Percentiles rank a stretch among this genome's conserved stretches.
These are phyloP conservation scores for Lydus trimaculatus DNA, from an alignment of 2,888 invertebrate genomes.

Conservation along the genomic window DNA sequence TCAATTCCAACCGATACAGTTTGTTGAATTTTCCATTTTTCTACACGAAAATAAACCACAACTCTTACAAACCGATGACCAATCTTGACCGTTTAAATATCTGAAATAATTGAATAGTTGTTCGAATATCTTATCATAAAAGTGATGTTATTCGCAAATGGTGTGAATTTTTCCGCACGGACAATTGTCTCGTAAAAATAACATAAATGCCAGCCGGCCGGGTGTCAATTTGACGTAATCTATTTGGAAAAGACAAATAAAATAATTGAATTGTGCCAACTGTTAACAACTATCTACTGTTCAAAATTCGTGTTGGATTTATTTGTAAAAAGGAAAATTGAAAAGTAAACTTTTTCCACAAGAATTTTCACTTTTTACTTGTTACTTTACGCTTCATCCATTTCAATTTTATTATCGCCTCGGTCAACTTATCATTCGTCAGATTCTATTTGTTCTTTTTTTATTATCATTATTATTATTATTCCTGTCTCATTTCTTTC, in stretches of 20 bases:
- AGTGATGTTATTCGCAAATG: not conserved
- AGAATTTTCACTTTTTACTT: not conserved
- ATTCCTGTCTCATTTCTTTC: too few species aligned
- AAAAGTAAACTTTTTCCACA: constrained; percentile 2
- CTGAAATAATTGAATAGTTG: too few species aligned
- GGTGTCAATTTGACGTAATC: not conserved
- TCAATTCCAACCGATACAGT: constrained; percentile 1
- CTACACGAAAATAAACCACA: too few species aligned
- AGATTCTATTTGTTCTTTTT: not conserved
- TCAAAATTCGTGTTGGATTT: not conserved
- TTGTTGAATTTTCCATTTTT: not conserved
- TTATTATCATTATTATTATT: not conserved
- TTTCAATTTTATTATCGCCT: not conserved
- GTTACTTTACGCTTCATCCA: constrained; percentile 6
- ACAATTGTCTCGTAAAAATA: not conserved
- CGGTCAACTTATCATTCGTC: constrained; percentile 1
- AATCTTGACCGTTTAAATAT: too few species aligned
- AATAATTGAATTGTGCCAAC: not conserved
- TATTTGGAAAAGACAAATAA: not conserved
- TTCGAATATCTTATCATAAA: too few species aligned
- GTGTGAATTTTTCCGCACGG: not conserved
- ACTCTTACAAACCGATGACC: too few species aligned
- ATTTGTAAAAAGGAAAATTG: not conserved
- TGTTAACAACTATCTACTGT: not conserved
- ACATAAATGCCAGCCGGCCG: not conserved